These are phyloP conservation scores for Fratercula arctica DNA, from an alignment of 2,797 vertebrate species.

Conservation along the genomic window DNA sequence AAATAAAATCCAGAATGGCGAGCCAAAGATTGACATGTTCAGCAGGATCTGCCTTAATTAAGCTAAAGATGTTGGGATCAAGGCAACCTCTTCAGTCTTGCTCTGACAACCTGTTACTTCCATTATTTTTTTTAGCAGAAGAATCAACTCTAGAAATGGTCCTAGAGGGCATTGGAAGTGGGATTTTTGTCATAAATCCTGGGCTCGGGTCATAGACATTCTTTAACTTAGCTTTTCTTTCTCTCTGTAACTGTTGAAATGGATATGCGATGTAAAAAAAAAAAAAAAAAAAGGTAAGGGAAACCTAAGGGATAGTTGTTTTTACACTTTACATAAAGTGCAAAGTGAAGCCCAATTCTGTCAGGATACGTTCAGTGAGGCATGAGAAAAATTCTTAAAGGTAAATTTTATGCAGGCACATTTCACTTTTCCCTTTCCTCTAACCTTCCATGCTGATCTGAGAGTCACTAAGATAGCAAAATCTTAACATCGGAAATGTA, in stretches of 20 bases:
- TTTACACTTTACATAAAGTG: background rate
- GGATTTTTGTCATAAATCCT: background rate
- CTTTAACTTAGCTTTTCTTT: background rate
- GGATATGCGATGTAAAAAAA: accelerated
- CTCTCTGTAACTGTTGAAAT: background rate
- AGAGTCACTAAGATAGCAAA: background rate
- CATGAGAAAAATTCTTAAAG: background rate
- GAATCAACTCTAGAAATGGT: background rate
- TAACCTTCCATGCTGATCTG: background rate
- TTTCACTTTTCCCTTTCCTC: background rate
- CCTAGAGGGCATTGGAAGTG: background rate
- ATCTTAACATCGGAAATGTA: background rate
- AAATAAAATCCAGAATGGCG: background rate
- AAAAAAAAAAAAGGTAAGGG: background rate
- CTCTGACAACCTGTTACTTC: background rate
- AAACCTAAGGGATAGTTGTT: background rate
- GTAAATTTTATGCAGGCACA: background rate
- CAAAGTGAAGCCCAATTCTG: background rate
- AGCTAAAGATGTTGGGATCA: background rate
- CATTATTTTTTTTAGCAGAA: background rate
- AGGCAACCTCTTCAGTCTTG: background rate
- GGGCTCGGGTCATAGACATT: background rate
- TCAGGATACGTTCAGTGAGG: background rate
- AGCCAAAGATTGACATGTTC: background rate
- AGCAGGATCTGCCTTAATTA: background rate